Conservation (phyloP, 2,113 vertebrate genomes). For the Fregata magnificens region DNA sequence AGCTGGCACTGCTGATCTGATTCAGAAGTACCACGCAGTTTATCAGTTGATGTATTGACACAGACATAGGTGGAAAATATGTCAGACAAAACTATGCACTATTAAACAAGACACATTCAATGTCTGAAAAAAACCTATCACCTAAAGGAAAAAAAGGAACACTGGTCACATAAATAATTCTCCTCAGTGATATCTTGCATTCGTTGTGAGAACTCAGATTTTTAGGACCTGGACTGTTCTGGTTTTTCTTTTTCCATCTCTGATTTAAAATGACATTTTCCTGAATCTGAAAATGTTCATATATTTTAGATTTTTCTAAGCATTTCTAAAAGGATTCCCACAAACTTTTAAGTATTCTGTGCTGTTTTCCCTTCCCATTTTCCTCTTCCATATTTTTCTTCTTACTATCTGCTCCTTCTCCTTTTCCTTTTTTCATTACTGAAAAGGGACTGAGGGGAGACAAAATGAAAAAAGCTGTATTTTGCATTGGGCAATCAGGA, state of each 20-base stretch:
- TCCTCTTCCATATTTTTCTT: not conserved
- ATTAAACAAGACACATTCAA: not conserved
- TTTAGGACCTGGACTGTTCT: not conserved
- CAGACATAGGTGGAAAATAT: not conserved
- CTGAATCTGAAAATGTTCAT: not conserved
- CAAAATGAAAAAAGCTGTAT: not conserved
- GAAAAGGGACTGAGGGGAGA: not conserved
- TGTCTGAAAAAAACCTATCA: not conserved
- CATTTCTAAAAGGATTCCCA: not conserved
- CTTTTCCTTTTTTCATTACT: not conserved
- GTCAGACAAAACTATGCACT: not conserved
- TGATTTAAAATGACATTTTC: not conserved
- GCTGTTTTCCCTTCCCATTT: not conserved
- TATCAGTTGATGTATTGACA: not conserved
- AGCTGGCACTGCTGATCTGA: not conserved
- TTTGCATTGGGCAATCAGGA: not conserved
- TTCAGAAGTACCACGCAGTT: not conserved
- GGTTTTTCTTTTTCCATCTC: not conserved
- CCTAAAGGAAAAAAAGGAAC: not conserved
- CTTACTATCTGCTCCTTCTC: not conserved
- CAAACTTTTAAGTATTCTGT: not conserved
- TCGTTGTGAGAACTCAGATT: not conserved
- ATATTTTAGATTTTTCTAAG: not conserved
- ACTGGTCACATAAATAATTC: not conserved
- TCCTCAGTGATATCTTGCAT: not conserved